phyloP scores from a whole-genome alignment of 2,888 invertebrate species.

The Yponomeuta cagnagella region DNA sequence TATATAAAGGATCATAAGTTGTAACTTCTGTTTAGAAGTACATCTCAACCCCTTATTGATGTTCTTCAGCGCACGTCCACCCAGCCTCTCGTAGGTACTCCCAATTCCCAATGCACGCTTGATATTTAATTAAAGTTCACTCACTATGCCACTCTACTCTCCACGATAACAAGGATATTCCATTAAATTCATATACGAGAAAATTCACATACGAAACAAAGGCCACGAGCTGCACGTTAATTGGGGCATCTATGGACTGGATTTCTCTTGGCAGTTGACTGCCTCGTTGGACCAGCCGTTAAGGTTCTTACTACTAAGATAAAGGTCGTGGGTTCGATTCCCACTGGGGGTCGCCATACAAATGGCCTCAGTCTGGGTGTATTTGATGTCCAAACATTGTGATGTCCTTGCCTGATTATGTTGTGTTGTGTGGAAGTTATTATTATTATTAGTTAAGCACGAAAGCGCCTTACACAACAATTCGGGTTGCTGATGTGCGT shows the following conservation, averaged over 20 bases:
- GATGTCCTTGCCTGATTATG: too few relatives aligned
- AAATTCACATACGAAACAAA: not conserved
- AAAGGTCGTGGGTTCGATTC: too few relatives aligned
- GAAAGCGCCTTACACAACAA: not conserved
- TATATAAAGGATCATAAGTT: too few relatives aligned
- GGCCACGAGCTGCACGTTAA: not conserved
- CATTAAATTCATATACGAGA: conserved; percentile 2
- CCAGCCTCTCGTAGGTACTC: not conserved
- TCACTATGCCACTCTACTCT: not conserved
- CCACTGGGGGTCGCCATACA: too few relatives aligned
- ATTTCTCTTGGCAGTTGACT: not conserved
- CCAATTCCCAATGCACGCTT: not conserved
- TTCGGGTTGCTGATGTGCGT: not conserved
- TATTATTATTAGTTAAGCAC: not conserved
- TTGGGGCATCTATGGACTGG: too few relatives aligned
- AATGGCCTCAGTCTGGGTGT: too few relatives aligned
- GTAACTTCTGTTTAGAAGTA: too few relatives aligned
- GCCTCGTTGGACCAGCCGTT: too few relatives aligned
- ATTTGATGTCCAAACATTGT: too few relatives aligned
- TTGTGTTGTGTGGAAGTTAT: too few relatives aligned
- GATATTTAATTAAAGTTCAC: conserved; percentile 13
- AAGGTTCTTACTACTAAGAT: too few relatives aligned
- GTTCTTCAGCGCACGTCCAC: not conserved
- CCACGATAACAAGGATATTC: conserved; percentile 1
- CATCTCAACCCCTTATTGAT: too few relatives aligned